Evolutionary conservation across 2,113 vertebrate species (phyloP), one percentile per base, ranked within the genome.

Genomic region (Nibea albiflora): DNA sequence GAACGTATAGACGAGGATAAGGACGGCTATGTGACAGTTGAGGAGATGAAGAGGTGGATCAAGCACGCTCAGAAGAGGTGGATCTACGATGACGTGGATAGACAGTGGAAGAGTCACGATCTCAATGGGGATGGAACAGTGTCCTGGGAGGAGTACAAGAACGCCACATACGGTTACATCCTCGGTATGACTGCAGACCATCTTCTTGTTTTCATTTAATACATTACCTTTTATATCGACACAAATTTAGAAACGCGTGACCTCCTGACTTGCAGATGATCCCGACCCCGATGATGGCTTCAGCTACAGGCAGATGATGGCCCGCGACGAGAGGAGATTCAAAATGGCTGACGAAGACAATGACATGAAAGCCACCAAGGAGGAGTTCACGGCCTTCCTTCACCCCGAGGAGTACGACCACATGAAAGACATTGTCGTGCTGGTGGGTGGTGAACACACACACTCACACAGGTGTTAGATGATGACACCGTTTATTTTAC

Each of bases 81-180:
- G 97, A 98, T 99, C 88, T 98, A 96, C 17, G 98, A 99, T 87
- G 98, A 99, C 14, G 98, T 98, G 86, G 97, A 99, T 80, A 95
- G 97, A 9, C 98, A 99, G 94, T 98, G 97, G 97, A 98, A 97
- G 87, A 96, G 96, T 86, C 98, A 99, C 9, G 98, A 99, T 95
- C 96, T 99, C 83, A 97, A 99, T 24, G 96, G 95, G 78, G 98
- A 99, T 31, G 94, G 94, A 16, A 88, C 96, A 53, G 94, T 99
- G 66, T 96, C 97, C 69, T 99, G 98, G 98, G 98, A 99, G 71
- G 98, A 99, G 56, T 99, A 99, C 87, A 98, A 96, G 94, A 99
- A 99, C 76, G 98, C 97, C 94, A 98, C 98, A 83, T 99, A 99
- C 79, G 97, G 98, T 86, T 98, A 97, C 91, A 95, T 97, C 85